Evolutionary conservation across 2,797 vertebrate species (phyloP).

Genomic region (Strix occidentalis): DNA sequence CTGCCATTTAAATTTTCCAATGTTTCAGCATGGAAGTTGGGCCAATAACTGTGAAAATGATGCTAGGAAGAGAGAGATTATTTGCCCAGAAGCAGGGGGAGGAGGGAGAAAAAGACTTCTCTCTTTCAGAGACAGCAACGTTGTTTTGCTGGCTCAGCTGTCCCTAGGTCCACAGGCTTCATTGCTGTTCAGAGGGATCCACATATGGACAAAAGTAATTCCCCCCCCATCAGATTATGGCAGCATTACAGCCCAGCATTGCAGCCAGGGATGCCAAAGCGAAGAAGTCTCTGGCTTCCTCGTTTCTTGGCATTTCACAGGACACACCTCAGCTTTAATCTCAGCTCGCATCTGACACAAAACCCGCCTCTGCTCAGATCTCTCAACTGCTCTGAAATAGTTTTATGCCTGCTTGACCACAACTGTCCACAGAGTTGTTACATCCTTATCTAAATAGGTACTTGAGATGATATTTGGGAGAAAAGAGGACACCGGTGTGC

Average conservation of each 20-base stretch:
- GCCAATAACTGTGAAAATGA: not conserved
- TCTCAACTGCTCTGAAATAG: not conserved
- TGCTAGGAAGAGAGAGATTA: not conserved
- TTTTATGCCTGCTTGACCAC: not conserved
- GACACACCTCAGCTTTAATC: not conserved
- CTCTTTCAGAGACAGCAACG: not conserved
- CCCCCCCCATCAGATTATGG: not conserved
- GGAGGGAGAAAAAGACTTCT: not conserved
- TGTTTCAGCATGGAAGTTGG: not conserved
- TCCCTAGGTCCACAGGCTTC: not conserved
- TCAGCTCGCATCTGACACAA: not conserved
- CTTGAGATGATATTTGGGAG: not conserved
- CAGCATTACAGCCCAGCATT: not conserved
- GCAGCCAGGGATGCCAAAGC: not conserved
- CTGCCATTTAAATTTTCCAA: not conserved
- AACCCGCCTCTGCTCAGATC: not conserved
- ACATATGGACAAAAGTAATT: not conserved
- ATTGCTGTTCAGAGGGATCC: not conserved
- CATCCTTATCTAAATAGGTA: not conserved
- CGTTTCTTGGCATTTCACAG: not conserved
- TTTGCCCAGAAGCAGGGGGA: not conserved
- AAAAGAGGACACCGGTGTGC: not conserved
- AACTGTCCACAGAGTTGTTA: not conserved
- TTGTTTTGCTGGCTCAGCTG: not conserved
- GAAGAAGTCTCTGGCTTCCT: not conserved